Evolutionary conservation across 2,113 vertebrate species (phyloP), one percentile per base, ranked within the genome.

Genomic region (Furnarius figulus): DNA sequence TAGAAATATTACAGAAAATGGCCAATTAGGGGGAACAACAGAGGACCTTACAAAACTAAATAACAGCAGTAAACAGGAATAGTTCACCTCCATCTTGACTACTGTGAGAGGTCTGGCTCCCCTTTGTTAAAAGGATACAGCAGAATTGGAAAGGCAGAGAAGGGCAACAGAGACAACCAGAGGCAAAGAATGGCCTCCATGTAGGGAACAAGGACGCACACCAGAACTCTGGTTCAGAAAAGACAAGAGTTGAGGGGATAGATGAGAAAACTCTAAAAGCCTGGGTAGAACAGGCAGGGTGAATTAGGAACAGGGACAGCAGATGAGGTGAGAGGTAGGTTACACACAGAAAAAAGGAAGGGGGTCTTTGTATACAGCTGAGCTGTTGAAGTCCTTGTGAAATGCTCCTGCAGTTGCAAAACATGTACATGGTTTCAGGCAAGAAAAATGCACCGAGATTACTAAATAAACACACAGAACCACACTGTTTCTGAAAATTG

Each of bases 141-240:
- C 6, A 63, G 62, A 75, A 82, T 0, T 30, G 10, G 27, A 75
- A 87, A 68, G 30, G 33, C 35, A 68, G 66, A 59, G 71, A 79
- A 85, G 18, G 23, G 16, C 28, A 70, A 40, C 12, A 67, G 44
- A 91, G 30, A 24, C 37, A 87, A 78, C 5, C 5, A 63, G 12
- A 66, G 47, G 23, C 39, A 59, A 44, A 49, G 42, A 78, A 78
- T 14, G 8, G 21, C 13, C 6, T 12, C 31, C 35, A 35, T 0
- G 0, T 1, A 2, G 2, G 61, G 62, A 85, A 63, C 31, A 72
- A 63, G 3, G 5, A 79, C 4, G 10, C 33, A 14, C 39, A 7
- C 5, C 66, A 87, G 25, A 71, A 58, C 17, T 39, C 47, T 77
- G 33, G 28, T 82, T 49, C 58, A 63, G 49, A 81, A 59, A 83